These are phyloP conservation scores for Pseudochirops corinnae DNA, from an alignment of 2,797 vertebrate genomes.

Conservation along the genomic window DNA sequence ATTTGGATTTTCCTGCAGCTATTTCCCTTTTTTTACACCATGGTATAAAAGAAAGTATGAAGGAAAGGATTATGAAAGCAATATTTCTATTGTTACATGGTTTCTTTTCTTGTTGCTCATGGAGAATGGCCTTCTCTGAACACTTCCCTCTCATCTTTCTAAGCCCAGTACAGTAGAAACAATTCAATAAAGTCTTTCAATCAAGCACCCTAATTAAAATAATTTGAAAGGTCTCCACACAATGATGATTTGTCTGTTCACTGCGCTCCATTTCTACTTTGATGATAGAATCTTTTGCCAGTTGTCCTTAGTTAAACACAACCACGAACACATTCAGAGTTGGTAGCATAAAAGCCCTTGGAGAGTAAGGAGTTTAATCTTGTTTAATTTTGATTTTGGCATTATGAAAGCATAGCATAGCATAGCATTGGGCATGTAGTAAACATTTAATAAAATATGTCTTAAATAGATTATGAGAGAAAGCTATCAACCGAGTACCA, in stretches of 20 bases:
- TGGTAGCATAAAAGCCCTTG: neutral
- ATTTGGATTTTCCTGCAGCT: conserved; percentile 61
- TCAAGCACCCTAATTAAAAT: conserved; percentile 22
- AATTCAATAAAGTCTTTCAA: conserved; percentile 59
- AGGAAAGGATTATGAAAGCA: conserved; percentile 71
- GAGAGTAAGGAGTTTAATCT: neutral
- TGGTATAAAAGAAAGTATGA: conserved; percentile 60
- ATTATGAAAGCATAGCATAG: neutral
- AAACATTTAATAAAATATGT: neutral
- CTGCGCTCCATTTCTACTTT: conserved; percentile 41
- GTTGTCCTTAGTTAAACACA: conserved; percentile 18
- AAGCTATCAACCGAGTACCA: conserved; percentile 39
- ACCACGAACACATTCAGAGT: conserved; percentile 11
- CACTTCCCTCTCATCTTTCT: conserved; percentile 43
- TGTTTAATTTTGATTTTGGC: neutral
- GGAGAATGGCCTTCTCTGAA: conserved; percentile 31
- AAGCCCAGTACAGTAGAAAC: conserved; percentile 43
- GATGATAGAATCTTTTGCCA: conserved; percentile 43
- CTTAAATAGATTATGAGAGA: conserved; percentile 21
- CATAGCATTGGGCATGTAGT: neutral
- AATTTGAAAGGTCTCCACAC: conserved; percentile 17
- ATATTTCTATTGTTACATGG: conserved; percentile 66
- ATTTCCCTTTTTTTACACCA: conserved; percentile 51
- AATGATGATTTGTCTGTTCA: neutral
- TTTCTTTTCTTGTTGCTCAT: conserved; percentile 51